Evolutionary conservation across 2,797 vertebrate species (phyloP), one percentile per base, ranked within the genome.

Genomic region (Mycteria americana): DNA sequence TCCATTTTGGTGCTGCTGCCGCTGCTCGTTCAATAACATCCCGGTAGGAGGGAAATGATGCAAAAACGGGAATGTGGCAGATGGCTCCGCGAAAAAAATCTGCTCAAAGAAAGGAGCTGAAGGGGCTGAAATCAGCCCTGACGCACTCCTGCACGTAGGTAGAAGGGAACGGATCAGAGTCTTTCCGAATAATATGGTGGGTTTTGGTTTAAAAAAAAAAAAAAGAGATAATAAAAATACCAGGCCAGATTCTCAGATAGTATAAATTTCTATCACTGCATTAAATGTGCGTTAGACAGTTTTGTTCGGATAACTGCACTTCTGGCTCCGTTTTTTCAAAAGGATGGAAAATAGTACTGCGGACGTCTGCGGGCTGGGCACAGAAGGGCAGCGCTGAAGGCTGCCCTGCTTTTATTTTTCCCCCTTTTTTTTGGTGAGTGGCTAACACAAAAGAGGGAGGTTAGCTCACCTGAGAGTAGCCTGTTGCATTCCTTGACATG

Each of bases 401-500:
- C 37, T 69, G 46, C 62, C 3, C 3, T 6, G 37, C 9, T 54
- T 37, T 8, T 13, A 2, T 30, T 24, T 13, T 10, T 23, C 9
- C 7, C 24, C 6, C 1, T 2, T 30, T 46, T 69, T 48, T 33
- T 5, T 15, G 13, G n/a, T 8, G 31, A 18, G 33, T 5, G 70
- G 12, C 35, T 60, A 3, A 1, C 10, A 10, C 3, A 5, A 6
- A 31, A 28, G 4, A 1, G 18, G 39, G 45, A 46, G 14, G 10
- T 7, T 24, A 16, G 37, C 64, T 16, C 11, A 3, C 7, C 59
- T 18, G 69, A 2, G 59, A 5, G 45, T 2, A 46, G 41, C 83
- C 35, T 18, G 1, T 9, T 9, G 31, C 18, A 0, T 33, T 10
- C 57, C 45, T 41, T 41, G 8, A 0, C 15, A 1, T 0, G 45